Evolutionary conservation across 2,797 vertebrate genomes (phyloP).

Genomic region (Serranus cabrilla): DNA sequence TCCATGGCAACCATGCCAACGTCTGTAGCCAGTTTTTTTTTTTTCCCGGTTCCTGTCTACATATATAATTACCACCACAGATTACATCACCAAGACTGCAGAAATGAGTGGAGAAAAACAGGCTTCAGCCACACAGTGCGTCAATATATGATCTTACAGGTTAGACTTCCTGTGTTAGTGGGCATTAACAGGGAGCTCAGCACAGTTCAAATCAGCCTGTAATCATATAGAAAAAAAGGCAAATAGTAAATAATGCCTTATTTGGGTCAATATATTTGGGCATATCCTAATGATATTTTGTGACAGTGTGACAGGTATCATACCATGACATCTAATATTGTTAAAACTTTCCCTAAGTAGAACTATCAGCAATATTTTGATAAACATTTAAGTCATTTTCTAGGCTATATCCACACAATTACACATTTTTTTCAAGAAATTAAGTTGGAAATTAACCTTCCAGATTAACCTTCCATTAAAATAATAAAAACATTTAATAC

Average conservation of each 20-base stretch:
- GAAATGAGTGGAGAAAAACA: conserved; percentile 42
- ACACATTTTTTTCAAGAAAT: not conserved
- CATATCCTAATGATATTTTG: too few species aligned
- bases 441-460: not conserved
- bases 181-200: not conserved
- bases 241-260: not conserved
- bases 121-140: conserved; percentile 2
- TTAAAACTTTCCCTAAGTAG: too few species aligned
- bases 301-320: too few species aligned
- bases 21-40: conserved; percentile 74
- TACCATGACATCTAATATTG: too few species aligned
- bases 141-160: conserved; percentile 7
- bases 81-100: conserved; percentile 54
- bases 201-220: not conserved
- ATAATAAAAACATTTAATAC: not conserved
- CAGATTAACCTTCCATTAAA: not conserved
- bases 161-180: conserved; percentile 6
- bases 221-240: not conserved
- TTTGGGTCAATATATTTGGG: too few species aligned
- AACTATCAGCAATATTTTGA: too few species aligned
- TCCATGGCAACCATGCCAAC: conserved; percentile 84
- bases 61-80: conserved; percentile 75
- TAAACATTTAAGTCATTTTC: too few species aligned
- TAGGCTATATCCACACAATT: too few species aligned
- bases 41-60: conserved; percentile 75